Evolutionary conservation across 2,113 vertebrate genomes (phyloP).

Genomic region (Clarias gariepinus): DNA sequence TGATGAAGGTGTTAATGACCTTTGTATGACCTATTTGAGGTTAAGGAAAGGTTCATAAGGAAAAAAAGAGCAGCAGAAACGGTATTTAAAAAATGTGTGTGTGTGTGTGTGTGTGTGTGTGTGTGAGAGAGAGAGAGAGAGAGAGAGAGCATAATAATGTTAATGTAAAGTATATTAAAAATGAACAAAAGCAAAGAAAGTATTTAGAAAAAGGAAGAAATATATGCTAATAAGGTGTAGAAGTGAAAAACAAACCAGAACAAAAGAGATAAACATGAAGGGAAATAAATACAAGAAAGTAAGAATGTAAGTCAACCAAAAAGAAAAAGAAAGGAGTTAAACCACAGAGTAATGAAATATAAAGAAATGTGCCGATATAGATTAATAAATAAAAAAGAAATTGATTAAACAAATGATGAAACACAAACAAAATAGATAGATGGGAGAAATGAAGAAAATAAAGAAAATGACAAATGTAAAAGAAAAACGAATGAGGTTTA

Average conservation of each 20-base stretch:
- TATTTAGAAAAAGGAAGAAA: background rate
- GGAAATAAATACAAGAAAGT: background rate
- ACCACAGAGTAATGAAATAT: background rate
- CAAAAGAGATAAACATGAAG: background rate
- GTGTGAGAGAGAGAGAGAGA: background rate
- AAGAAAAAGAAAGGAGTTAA: too few relatives aligned
- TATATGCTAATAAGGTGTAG: background rate
- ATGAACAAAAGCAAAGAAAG: background rate
- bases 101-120: slow-evolving; percentile 1
- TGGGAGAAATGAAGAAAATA: background rate
- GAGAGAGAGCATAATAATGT: background rate
- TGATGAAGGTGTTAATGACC: slow-evolving; percentile 25
- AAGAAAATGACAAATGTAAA: too few relatives aligned
- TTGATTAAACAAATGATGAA: background rate
- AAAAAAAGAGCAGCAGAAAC: background rate
- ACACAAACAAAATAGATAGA: background rate
- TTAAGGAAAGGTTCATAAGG: background rate
- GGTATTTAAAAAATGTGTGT: background rate
- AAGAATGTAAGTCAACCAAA: background rate
- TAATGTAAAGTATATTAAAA: too few relatives aligned
- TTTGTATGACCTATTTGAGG: slow-evolving; percentile 12
- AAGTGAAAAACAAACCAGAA: too few relatives aligned
- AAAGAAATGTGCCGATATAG: background rate
- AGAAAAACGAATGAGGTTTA: too few relatives aligned
- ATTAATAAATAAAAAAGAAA: background rate